phyloP scores from a whole-genome alignment of 2,113 vertebrate genomes.

The Cromileptes altivelis region DNA sequence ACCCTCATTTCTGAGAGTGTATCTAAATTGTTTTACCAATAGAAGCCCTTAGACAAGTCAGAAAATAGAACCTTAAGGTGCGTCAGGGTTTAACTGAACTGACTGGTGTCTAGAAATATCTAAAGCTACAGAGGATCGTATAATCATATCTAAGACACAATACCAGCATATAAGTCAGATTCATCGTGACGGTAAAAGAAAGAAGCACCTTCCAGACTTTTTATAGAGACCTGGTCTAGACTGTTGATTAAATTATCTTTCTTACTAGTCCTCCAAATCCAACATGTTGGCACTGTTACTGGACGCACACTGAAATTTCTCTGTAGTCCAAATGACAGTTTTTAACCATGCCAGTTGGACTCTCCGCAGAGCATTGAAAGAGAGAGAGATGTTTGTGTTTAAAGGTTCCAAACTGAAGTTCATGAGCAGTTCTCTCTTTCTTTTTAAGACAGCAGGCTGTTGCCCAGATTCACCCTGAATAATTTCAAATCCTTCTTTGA shows the following conservation, averaged over 20 bases:
- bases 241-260: slow-evolving; percentile 35
- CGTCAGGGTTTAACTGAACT: background rate
- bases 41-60: no score
- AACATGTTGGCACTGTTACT: slow-evolving; percentile 17
- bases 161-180: background rate
- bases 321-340: slow-evolving; percentile 47
- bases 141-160: background rate
- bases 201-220: background rate
- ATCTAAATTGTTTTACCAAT: background rate
- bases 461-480: slow-evolving; percentile 51
- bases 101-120: background rate
- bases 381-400: slow-evolving; percentile 41
- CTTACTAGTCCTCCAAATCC: slow-evolving; percentile 17
- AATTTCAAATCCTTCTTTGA: slow-evolving; percentile 54
- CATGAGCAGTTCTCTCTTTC: slow-evolving; percentile 18
- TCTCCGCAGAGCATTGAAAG: slow-evolving; percentile 9
- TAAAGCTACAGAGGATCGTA: background rate
- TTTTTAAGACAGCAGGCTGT: slow-evolving; percentile 45
- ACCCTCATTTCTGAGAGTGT: no score
- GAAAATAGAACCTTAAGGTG: background rate
- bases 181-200: background rate
- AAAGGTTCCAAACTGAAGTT: slow-evolving; percentile 52
- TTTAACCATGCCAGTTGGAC: slow-evolving; percentile 34
- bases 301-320: slow-evolving; percentile 28
- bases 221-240: background rate